These are phyloP conservation scores for Synaphobranchus kaupii DNA, from an alignment of 2,797 vertebrate genomes.

Conservation along the genomic window DNA sequence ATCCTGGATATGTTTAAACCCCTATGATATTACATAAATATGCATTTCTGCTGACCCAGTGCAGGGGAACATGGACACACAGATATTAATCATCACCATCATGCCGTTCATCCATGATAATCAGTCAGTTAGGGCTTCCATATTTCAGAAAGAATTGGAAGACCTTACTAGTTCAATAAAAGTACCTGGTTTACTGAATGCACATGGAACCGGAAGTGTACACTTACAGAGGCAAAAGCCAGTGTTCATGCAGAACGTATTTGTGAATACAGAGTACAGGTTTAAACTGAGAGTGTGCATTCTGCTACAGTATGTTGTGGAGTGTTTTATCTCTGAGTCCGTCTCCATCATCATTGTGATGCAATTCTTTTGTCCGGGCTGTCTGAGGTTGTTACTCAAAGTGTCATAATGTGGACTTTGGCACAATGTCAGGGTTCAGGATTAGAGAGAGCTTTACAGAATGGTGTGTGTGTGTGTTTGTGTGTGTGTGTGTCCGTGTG, in stretches of 20 bases:
- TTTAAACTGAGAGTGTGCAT: background rate
- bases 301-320: background rate
- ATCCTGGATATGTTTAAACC: slow-evolving; percentile 37
- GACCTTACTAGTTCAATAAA: background rate
- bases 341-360: background rate
- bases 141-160: background rate
- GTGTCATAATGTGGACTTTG: slow-evolving; percentile 33
- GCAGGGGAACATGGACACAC: slow-evolving; percentile 49
- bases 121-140: background rate
- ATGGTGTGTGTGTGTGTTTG: background rate
- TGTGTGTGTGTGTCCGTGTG: background rate
- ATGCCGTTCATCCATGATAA: background rate
- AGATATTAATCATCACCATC: background rate
- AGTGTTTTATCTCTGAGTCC: background rate
- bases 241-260: background rate
- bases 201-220: background rate
- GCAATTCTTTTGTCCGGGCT: slow-evolving; percentile 19
- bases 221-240: background rate
- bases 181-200: background rate
- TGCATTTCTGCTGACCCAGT: slow-evolving; percentile 39
- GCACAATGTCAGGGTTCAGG: slow-evolving; percentile 19
- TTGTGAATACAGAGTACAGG: background rate
- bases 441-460: slow-evolving; percentile 27
- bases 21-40: slow-evolving; percentile 57
- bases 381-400: slow-evolving; percentile 35